Conservation (phyloP, 2,888 invertebrate genomes). For the Calephelis perditalis region DNA sequence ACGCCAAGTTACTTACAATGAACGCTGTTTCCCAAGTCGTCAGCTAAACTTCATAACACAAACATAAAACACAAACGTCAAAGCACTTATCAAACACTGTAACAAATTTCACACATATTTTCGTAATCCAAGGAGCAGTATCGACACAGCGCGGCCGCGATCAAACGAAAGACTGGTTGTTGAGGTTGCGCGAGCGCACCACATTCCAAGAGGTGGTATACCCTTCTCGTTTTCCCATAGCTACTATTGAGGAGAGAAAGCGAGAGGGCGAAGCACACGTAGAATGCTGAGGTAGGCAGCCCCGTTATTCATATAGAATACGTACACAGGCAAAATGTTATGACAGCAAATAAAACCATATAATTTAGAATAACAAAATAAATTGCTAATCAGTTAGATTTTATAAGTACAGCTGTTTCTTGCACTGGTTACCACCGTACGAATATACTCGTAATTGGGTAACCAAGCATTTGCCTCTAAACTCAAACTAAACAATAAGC, state of each 20-base stretch:
- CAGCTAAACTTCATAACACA: slow-evolving; percentile 73
- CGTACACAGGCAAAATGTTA: slow-evolving; percentile 48
- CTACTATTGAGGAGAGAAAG: slow-evolving; percentile 29
- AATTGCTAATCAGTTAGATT: no score
- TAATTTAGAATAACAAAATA: slow-evolving; percentile 20
- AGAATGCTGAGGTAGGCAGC: slow-evolving; percentile 49
- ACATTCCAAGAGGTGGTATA: slow-evolving; percentile 64
- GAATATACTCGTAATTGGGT: no score
- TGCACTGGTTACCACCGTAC: no score
- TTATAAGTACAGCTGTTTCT: no score
- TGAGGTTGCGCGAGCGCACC: slow-evolving; percentile 62
- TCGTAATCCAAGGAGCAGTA: slow-evolving; percentile 47
- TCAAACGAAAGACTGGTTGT: slow-evolving; percentile 61
- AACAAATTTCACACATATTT: slow-evolving; percentile 68
- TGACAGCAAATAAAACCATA: slow-evolving; percentile 37
- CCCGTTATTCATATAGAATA: slow-evolving; percentile 63
- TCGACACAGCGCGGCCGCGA: slow-evolving; percentile 49
- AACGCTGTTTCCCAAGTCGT: slow-evolving; percentile 62
- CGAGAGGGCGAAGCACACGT: slow-evolving; percentile 36
- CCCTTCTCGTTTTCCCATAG: slow-evolving; percentile 45
- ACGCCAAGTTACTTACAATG: slow-evolving; percentile 58
- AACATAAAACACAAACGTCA: slow-evolving; percentile 53
- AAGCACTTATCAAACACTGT: slow-evolving; percentile 62
- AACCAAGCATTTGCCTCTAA: no score
- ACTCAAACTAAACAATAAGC: no score